A percentile compares a stretch with the other conserved stretches of the same genome.
Evolutionary conservation across 2,888 invertebrate species (phyloP).

Genomic region (Dichetophora obliterata): DNA sequence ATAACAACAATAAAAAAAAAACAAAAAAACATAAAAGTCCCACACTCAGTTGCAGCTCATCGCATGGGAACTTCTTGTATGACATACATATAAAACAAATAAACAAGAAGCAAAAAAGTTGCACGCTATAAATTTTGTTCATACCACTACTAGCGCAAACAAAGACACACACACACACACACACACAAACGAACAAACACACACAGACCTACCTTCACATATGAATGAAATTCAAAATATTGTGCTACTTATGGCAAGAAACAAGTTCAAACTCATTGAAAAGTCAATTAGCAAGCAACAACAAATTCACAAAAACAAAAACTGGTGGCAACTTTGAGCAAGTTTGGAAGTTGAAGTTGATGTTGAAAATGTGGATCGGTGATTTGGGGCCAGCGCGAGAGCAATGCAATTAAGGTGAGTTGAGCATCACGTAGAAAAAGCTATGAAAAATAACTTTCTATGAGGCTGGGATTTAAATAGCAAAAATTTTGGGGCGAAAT

Average conservation of each 20-base stretch:
- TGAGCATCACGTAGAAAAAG: background rate
- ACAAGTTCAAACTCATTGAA: slow-evolving; percentile 36
- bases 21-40: background rate
- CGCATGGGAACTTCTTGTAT: background rate
- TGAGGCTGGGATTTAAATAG: no score
- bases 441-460: no score
- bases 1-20: background rate
- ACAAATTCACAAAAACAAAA: background rate
- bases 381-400: background rate
- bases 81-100: slow-evolving; percentile 1
- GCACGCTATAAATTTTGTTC: slow-evolving; percentile 20
- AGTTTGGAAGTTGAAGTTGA: background rate
- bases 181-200: no score
- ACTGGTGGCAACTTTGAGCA: background rate
- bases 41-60: background rate
- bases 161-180: no score
- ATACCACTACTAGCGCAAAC: no score
- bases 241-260: slow-evolving; percentile 1
- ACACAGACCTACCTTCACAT: background rate
- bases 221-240: background rate
- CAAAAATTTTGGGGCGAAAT: no score
- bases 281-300: slow-evolving; percentile 24
- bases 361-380: background rate
- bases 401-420: background rate
- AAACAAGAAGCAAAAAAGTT: slow-evolving; percentile 20